Evolutionary conservation across 2,113 vertebrate genomes (phyloP), one percentile per base, ranked within the genome.

Genomic region (Vanacampus margaritifer): DNA sequence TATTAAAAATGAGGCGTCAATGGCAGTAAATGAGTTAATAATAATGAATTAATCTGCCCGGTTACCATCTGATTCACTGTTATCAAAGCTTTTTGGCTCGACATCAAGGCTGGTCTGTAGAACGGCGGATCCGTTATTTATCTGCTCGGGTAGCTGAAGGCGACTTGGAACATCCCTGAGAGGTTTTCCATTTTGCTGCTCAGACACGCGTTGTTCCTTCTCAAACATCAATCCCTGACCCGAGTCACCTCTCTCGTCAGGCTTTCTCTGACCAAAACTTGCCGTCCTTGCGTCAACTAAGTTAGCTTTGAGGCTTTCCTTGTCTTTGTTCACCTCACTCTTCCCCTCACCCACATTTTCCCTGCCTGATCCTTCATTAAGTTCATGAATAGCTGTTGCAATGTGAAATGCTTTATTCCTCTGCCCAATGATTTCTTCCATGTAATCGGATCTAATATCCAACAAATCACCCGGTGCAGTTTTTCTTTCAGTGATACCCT

Each of bases 31-130:
- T n/a, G n/a, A n/a, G n/a, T n/a, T n/a, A n/a, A 14, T 16, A n/a
- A 32, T 19, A 12, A 50, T 4, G 11, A 28, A 2, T 21, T 0
- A 21, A 10, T 61, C 2, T 32, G 7, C 54, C 61, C 32, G 23
- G 2, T 65, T 10, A n/a, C 95, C 95, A 64, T 95, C 94, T 65
- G 96, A 96, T 65, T 93, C 94, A 23, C 93, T 94, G 26, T 93
- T 90, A 64, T 92, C 89, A 35, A 37, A 68, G 72, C 70, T 65
- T 41, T 66, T 67, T 0, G 64, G 56, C 62, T 88, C 76, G 10
- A 57, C 54, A 3, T 68, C 24, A 4, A 14, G 37, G 24, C 28
- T 65, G 10, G 1, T 28, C 24, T 46, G 7, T 23, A 2, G 21
- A 13, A n/a, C 36, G 1, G 24, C 3, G 1, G 36, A 58, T 41